phyloP scores from a whole-genome alignment of 2,797 vertebrate species.

The Chrysolophus pictus region DNA sequence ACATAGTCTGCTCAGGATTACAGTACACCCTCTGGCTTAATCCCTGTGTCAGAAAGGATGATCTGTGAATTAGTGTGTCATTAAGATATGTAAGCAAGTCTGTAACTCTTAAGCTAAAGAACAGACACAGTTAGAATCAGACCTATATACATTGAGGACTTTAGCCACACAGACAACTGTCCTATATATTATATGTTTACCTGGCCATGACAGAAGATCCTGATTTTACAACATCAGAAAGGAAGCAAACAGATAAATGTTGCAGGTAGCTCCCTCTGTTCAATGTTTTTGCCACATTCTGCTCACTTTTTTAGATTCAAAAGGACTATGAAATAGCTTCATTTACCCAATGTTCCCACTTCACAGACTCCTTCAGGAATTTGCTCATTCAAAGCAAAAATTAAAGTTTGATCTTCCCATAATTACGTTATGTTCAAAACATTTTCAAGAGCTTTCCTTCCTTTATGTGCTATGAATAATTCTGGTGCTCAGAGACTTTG shows the following conservation, averaged over 20 bases:
- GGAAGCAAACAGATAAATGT: background rate
- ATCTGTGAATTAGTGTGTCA: background rate
- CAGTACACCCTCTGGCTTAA: conserved; percentile 15
- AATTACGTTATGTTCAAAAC: conserved; percentile 14
- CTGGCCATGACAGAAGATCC: background rate
- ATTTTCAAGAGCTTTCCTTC: conserved; percentile 47
- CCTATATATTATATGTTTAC: background rate
- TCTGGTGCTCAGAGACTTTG: conserved; percentile 36
- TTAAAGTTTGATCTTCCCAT: background rate
- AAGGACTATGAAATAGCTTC: background rate
- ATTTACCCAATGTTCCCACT: conserved; percentile 4
- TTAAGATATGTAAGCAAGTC: background rate
- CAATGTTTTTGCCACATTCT: background rate
- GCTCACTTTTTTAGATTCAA: background rate
- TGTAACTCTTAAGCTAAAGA: background rate
- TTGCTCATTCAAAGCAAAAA: conserved; percentile 38
- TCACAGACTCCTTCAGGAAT: conserved; percentile 27
- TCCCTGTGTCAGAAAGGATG: background rate
- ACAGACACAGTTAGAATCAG: background rate
- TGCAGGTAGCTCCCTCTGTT: background rate
- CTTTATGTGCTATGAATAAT: conserved; percentile 59
- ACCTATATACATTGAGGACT: background rate
- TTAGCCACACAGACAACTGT: background rate
- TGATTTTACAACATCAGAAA: background rate
- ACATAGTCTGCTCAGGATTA: background rate